Conservation (phyloP, 1,140 invertebrate species). For the Aphelinus certus region DNA sequence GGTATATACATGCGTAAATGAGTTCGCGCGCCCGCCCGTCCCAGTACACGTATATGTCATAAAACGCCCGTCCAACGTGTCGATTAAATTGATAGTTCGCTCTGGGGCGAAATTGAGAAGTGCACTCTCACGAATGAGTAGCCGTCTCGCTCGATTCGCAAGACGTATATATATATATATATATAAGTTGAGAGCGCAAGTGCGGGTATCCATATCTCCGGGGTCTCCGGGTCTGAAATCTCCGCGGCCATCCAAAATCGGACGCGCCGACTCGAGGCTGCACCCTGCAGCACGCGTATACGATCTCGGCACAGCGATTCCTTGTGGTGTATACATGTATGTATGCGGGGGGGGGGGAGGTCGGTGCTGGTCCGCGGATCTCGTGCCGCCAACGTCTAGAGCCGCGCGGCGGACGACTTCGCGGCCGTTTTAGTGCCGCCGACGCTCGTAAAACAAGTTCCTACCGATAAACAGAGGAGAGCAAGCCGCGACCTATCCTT, state of each 20-base stretch:
- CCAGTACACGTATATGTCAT: not conserved
- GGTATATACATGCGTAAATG: not conserved
- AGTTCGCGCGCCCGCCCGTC: not conserved
- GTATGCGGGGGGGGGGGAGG: too few species aligned
- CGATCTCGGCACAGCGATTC: too few species aligned
- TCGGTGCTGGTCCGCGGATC: too few species aligned
- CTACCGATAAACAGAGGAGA: not conserved
- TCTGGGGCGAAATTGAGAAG: constrained; percentile 25
- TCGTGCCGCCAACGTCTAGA: too few species aligned
- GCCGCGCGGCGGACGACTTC: too few species aligned
- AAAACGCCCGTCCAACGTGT: constrained; percentile 3
- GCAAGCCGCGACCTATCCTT: too few species aligned
- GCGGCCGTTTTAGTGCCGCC: not conserved
- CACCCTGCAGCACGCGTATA: too few species aligned
- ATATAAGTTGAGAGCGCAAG: not conserved
- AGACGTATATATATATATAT: constrained; percentile 1
- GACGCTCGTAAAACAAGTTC: not conserved
- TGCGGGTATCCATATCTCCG: too few species aligned
- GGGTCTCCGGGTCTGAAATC: too few species aligned
- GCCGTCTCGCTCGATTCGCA: constrained; percentile 17
- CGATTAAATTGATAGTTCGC: constrained; percentile 38
- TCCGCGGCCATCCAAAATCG: too few species aligned
- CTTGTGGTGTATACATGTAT: too few species aligned
- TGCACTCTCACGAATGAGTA: constrained; percentile 38
- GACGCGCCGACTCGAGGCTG: too few species aligned